Percentiles rank a stretch among this genome's conserved stretches.
These are phyloP conservation scores for Drosophila pectinifera DNA, from an alignment of 1,140 invertebrate species.

Conservation along the genomic window DNA sequence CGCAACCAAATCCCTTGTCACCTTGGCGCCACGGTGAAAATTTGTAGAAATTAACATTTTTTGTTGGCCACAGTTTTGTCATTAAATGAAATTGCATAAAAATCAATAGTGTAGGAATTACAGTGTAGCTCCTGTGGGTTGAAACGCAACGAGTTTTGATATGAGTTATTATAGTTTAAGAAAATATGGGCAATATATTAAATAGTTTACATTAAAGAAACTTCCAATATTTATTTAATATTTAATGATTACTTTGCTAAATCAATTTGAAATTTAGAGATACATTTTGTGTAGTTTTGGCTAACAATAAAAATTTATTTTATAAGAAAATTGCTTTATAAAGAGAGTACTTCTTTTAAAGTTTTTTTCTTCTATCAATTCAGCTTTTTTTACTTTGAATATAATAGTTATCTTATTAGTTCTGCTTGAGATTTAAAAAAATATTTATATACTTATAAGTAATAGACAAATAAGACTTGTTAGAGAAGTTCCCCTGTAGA, in stretches of 20 bases:
- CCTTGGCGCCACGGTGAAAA: conserved; percentile 74
- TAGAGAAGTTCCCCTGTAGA: neutral
- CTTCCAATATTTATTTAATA: no score
- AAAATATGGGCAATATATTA: neutral
- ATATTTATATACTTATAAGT: neutral
- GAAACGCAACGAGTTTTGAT: neutral
- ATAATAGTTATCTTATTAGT: no score
- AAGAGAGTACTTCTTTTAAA: no score
- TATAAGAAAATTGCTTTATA: no score
- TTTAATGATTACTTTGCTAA: no score
- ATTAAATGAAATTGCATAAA: conserved; percentile 83
- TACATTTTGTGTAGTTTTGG: no score
- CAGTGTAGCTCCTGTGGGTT: neutral
- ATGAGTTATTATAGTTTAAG: neutral
- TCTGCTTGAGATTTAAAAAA: no score
- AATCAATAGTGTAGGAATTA: conserved; percentile 67
- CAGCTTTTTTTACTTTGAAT: no score
- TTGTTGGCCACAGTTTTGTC: conserved; percentile 51
- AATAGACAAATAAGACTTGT: neutral
- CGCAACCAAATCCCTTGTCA: conserved; percentile 46
- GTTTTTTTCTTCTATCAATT: no score
- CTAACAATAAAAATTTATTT: no score
- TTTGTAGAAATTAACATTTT: conserved; percentile 84
- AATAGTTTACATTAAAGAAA: no score
- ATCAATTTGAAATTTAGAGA: no score